Base-by-base conservation (phyloP, 2,888 invertebrate species). In the Microplitis deprimator region DNA sequence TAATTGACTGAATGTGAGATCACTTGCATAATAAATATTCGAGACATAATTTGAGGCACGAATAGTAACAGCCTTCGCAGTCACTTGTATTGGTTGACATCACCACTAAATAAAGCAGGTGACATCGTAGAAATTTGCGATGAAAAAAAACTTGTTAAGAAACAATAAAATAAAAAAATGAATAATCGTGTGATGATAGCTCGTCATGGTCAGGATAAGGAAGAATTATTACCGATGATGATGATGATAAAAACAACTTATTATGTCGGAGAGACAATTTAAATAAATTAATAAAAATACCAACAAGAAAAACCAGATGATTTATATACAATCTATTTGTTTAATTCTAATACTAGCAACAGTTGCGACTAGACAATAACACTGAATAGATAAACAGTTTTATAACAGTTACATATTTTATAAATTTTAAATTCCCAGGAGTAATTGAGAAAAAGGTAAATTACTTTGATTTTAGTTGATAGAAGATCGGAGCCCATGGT, bases 41-140 rank as follows among this genome's bases (percentile, higher is more conserved):
- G 80, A 81, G 65, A 81, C 79, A 80, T 82, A 29, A 29, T 82
- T 81, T 68, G 73, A 81, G 76, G 76, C 75, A 75, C 79, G 75
- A 74, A 82, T 81, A 79, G 75, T 73, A 76, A 76, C 75, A 77
- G 77, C 79, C 87, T 86, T 85, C 83, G 77, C 68, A 76, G 77
- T 80, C 84, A 85, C 84, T 86, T 86, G 83, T 75, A 72, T 77
- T 77, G 68, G 84, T 86, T 87, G 87, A 87, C 86, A 87, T 87
- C 87, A 87, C 81, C 81, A 82, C 84, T 83, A 84, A 87, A 85
- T 77, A 83, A 87, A 84, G 81, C 82, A 81, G 81, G 81, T 86
- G 85, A 87, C 83, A 82, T n/a, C 4, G 17, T 20, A 16, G 8
- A 39, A 10, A 41, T 16, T 64, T n/a, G 17, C 13, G 59, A 4